These are phyloP conservation scores for Propithecus deckenii DNA, from an alignment of 2,797 vertebrate genomes.

Conservation along the genomic window DNA sequence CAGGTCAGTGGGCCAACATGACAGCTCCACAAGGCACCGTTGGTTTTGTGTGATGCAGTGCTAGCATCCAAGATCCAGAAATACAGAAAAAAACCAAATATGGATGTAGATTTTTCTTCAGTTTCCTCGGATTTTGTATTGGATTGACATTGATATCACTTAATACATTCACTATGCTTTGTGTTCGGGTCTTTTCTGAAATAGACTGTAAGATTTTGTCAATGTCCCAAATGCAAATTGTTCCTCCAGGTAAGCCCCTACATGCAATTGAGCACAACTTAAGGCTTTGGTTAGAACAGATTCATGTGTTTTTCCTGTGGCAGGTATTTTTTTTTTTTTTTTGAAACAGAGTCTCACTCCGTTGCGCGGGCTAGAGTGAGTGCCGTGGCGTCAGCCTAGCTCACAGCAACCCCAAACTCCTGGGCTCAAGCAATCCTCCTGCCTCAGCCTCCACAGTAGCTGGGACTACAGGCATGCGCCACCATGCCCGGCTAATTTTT, in stretches of 20 bases:
- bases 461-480: too few relatives aligned
- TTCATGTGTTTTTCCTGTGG: background rate
- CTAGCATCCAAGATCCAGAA: conserved; percentile 24
- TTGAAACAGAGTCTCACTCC: too few relatives aligned
- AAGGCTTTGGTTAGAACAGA: conserved; percentile 9
- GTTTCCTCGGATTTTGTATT: background rate
- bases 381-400: too few relatives aligned
- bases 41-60: conserved; percentile 6
- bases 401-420: too few relatives aligned
- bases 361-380: too few relatives aligned
- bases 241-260: background rate
- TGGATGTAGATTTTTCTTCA: background rate
- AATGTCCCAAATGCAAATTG: background rate
- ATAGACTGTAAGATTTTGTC: background rate
- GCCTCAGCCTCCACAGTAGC: too few relatives aligned
- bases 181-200: conserved; percentile 21
- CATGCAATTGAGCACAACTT: background rate
- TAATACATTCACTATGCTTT: background rate
- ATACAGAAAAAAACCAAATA: background rate
- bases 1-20: background rate
- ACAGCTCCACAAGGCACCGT: conserved; percentile 75
- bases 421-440: too few relatives aligned
- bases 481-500: too few relatives aligned
- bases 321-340: too few relatives aligned
- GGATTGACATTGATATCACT: background rate